Evolutionary conservation across 2,888 invertebrate genomes (phyloP).

Genomic region (Nematopogon swammerdamellus): DNA sequence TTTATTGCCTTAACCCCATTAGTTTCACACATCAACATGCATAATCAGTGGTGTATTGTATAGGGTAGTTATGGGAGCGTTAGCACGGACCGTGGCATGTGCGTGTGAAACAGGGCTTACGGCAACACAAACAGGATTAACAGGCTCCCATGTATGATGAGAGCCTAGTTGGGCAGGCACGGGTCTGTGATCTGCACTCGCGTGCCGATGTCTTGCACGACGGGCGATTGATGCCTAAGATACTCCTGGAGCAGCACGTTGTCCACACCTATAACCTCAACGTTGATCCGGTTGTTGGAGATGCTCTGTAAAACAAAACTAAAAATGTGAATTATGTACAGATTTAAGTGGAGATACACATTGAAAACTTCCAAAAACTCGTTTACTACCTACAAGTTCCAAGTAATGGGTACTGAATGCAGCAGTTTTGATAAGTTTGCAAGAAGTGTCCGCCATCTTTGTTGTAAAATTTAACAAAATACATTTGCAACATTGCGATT

Average conservation of each 20-base stretch:
- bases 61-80: too few species aligned
- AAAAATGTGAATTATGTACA: background rate
- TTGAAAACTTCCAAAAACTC: background rate
- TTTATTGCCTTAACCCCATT: too few species aligned
- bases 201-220: slow-evolving; percentile 31
- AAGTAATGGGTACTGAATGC: background rate
- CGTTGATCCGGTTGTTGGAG: slow-evolving; percentile 32
- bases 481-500: too few species aligned
- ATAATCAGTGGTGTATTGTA: too few species aligned
- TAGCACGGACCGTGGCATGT: too few species aligned
- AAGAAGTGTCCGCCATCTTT: too few species aligned
- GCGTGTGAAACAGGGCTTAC: too few species aligned
- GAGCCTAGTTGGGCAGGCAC: slow-evolving; percentile 15
- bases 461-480: too few species aligned
- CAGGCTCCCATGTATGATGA: too few species aligned
- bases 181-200: slow-evolving; percentile 31
- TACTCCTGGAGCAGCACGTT: slow-evolving; percentile 31
- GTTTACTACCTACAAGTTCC: background rate
- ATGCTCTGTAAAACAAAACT: slow-evolving; percentile 32
- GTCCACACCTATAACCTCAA: slow-evolving; percentile 33
- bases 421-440: too few species aligned
- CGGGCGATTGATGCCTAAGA: slow-evolving; percentile 25
- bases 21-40: too few species aligned
- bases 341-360: background rate
- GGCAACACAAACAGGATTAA: too few species aligned